Conservation (phyloP, 2,797 vertebrate species). For the Rhinichthys osculus region DNA sequence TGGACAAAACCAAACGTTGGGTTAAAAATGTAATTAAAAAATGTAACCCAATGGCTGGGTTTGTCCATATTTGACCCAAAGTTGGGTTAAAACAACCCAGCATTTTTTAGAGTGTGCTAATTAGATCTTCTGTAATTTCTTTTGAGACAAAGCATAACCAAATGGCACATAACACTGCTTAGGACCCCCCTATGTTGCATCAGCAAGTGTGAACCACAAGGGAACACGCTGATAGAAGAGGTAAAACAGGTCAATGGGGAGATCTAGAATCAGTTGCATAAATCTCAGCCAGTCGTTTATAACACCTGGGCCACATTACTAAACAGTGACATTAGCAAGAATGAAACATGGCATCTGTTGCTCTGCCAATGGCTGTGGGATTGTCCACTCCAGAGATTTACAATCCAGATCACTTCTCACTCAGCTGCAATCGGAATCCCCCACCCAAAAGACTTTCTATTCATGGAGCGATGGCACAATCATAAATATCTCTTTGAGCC, state of each 20-base stretch:
- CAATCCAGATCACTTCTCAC: conserved; percentile 19
- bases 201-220: background rate
- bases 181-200: background rate
- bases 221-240: background rate
- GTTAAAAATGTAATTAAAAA: too few species aligned
- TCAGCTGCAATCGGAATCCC: conserved; percentile 11
- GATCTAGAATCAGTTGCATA: conserved; percentile 26
- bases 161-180: background rate
- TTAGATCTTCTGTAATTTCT: background rate
- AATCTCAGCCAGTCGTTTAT: conserved; percentile 36
- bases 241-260: conserved; percentile 25
- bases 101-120: too few species aligned
- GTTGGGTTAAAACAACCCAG: too few species aligned
- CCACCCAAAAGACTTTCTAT: conserved; percentile 41
- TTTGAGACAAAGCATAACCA: background rate
- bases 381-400: conserved; percentile 48
- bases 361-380: conserved; percentile 37
- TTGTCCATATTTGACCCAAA: too few species aligned
- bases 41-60: too few species aligned
- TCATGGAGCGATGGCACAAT: conserved; percentile 44
- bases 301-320: conserved; percentile 40
- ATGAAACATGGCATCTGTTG: conserved; percentile 37
- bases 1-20: too few species aligned
- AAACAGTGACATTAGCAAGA: conserved; percentile 39
- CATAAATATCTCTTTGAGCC: conserved; percentile 56